Percentiles rank a stretch among this genome's conserved stretches.
phyloP scores from a whole-genome alignment of 2,888 invertebrate genomes.

The Aphodius granarius region DNA sequence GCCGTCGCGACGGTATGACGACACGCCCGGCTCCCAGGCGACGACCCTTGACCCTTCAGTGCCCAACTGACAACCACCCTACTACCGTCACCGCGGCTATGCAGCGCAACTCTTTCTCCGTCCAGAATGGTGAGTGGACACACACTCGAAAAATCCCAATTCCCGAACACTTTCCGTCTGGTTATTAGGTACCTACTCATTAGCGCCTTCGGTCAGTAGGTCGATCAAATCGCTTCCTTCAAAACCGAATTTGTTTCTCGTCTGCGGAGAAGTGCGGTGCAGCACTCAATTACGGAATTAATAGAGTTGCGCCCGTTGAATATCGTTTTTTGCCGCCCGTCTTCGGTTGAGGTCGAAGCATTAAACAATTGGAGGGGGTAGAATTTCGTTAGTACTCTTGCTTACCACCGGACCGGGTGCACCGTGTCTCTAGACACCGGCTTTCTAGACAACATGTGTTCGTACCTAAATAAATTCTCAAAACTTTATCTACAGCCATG shows the following conservation, averaged over 20 bases:
- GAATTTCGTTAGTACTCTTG: slow-evolving; percentile 45
- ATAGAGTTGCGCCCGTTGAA: not conserved
- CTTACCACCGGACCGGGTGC: slow-evolving; percentile 42
- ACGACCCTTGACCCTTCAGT: slow-evolving; percentile 55
- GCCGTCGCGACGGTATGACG: slow-evolving; percentile 52
- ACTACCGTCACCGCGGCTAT: slow-evolving; percentile 13
- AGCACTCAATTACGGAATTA: not conserved
- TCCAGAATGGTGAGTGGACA: slow-evolving; percentile 38
- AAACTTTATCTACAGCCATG: slow-evolving; percentile 31
- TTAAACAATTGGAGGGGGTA: slow-evolving; percentile 41
- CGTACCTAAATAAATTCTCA: too few relatives aligned
- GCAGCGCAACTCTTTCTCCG: slow-evolving; percentile 21
- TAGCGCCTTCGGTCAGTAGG: too few relatives aligned
- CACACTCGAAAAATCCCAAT: slow-evolving; percentile 11
- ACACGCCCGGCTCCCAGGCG: slow-evolving; percentile 54
- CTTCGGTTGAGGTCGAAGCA: slow-evolving; percentile 45
- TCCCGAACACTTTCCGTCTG: not conserved
- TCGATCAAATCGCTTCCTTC: too few relatives aligned
- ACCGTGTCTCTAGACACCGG: slow-evolving; percentile 34
- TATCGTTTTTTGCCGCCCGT: slow-evolving; percentile 46
- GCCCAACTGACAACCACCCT: slow-evolving; percentile 45
- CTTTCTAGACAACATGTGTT: slow-evolving; percentile 25
- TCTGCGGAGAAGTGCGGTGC: too few relatives aligned
- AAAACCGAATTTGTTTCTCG: too few relatives aligned
- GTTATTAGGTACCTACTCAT: too few relatives aligned